Conservation (phyloP, 2,797 vertebrate genomes). For the Danionella dracula region DNA sequence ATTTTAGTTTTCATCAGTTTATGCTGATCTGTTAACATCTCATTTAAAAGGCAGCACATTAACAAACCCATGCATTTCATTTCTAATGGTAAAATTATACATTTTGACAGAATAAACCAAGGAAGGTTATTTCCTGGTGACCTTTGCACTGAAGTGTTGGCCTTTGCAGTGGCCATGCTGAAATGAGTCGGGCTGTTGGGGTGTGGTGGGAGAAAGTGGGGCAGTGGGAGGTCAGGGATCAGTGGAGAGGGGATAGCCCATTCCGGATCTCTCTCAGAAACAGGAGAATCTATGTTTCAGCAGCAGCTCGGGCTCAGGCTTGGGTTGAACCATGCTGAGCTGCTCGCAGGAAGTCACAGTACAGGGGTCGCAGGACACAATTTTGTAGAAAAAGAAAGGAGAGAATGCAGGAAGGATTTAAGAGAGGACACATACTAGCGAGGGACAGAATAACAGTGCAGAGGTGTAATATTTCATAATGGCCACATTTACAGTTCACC, state of each 20-base stretch:
- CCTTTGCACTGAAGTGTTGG: constrained; percentile 26
- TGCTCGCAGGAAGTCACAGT: constrained; percentile 55
- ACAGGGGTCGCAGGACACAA: constrained; percentile 45
- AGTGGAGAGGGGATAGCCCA: constrained; percentile 42
- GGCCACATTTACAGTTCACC: constrained; percentile 3
- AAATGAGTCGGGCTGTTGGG: constrained; percentile 29
- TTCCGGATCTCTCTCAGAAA: constrained; percentile 61
- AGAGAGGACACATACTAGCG: constrained; percentile 41
- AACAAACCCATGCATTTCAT: no score
- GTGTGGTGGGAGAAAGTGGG: constrained; percentile 4
- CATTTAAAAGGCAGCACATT: no score
- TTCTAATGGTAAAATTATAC: no score
- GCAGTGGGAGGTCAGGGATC: constrained; percentile 35
- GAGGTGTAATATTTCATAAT: constrained; percentile 22
- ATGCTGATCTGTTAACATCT: no score
- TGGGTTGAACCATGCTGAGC: constrained; percentile 73
- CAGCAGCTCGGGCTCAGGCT: constrained; percentile 67
- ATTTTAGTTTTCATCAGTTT: no score
- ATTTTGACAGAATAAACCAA: no score
- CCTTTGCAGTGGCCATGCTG: constrained; percentile 36
- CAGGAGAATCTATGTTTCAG: constrained; percentile 75
- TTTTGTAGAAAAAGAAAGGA: constrained; percentile 27
- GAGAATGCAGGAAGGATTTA: constrained; percentile 50
- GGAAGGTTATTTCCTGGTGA: neutral
- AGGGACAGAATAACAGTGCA: constrained; percentile 35